phyloP scores from a whole-genome alignment of 2,797 vertebrate genomes.

The Lutra lutra region DNA sequence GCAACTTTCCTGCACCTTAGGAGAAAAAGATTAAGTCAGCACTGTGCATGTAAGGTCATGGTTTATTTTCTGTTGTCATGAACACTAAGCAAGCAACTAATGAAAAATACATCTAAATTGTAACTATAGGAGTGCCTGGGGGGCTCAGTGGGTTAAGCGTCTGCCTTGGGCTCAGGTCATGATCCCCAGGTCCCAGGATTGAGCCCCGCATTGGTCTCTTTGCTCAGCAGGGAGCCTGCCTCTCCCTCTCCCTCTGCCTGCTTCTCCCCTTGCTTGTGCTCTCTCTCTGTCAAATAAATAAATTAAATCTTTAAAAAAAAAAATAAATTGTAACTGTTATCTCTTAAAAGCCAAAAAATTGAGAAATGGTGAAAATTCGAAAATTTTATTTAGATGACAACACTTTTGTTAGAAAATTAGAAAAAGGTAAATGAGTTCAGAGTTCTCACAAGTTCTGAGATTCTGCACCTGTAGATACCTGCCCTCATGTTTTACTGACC shows the following conservation, averaged over 20 bases:
- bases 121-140: background rate
- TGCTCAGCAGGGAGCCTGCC: too few relatives aligned
- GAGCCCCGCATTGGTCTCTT: too few relatives aligned
- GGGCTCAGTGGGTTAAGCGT: too few relatives aligned
- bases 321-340: background rate
- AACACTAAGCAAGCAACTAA: background rate
- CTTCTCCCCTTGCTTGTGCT: too few relatives aligned
- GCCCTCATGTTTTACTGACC: background rate
- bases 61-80: background rate
- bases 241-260: too few relatives aligned
- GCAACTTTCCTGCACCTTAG: background rate
- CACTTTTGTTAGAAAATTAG: background rate
- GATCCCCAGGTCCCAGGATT: too few relatives aligned
- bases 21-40: background rate
- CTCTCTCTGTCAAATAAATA: too few relatives aligned
- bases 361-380: background rate
- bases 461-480: background rate
- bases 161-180: too few relatives aligned
- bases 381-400: background rate
- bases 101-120: background rate
- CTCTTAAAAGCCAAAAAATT: background rate
- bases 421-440: background rate
- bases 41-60: background rate
- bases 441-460: background rate
- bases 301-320: too few relatives aligned